Percentiles rank a stretch among this genome's conserved stretches.
Conservation (phyloP, 2,113 vertebrate genomes). For the Neomonachus schauinslandi region DNA sequence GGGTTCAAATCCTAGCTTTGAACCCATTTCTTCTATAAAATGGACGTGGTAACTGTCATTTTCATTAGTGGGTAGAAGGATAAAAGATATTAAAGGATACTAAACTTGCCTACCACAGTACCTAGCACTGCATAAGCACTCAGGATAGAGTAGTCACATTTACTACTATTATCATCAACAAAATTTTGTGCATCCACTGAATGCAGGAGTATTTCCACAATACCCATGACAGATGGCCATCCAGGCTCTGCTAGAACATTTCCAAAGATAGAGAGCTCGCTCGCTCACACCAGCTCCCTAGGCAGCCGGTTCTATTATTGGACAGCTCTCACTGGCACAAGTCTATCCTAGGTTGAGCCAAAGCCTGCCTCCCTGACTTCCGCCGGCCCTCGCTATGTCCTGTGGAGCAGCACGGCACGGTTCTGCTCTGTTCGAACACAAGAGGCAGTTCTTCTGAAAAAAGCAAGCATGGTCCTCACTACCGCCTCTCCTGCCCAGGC, state of each 20-base stretch:
- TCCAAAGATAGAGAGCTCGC: slow-evolving; percentile 80
- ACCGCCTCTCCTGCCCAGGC: not conserved
- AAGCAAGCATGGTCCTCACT: not conserved
- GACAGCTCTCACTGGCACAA: slow-evolving; percentile 75
- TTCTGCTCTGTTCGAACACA: slow-evolving; percentile 39
- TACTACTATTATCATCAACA: slow-evolving; percentile 61
- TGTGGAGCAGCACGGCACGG: not conserved
- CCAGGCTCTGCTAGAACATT: slow-evolving; percentile 79
- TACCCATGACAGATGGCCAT: slow-evolving; percentile 80
- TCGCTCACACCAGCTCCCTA: slow-evolving; percentile 75
- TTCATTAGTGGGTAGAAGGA: not conserved
- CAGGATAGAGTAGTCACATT: slow-evolving; percentile 45
- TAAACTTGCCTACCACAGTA: not conserved
- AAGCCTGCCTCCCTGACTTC: slow-evolving; percentile 71
- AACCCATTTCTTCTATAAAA: not conserved
- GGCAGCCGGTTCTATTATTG: slow-evolving; percentile 82
- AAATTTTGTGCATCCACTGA: slow-evolving; percentile 58
- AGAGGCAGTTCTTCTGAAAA: not conserved
- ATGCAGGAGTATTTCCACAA: slow-evolving; percentile 74
- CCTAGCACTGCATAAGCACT: not conserved
- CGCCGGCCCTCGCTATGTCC: slow-evolving; percentile 56
- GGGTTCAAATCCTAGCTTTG: not conserved
- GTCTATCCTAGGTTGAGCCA: slow-evolving; percentile 64
- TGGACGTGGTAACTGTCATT: not conserved
- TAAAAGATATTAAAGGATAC: not conserved